phyloP scores from a whole-genome alignment of 2,888 invertebrate species.

The Lamellibrachia satsuma region DNA sequence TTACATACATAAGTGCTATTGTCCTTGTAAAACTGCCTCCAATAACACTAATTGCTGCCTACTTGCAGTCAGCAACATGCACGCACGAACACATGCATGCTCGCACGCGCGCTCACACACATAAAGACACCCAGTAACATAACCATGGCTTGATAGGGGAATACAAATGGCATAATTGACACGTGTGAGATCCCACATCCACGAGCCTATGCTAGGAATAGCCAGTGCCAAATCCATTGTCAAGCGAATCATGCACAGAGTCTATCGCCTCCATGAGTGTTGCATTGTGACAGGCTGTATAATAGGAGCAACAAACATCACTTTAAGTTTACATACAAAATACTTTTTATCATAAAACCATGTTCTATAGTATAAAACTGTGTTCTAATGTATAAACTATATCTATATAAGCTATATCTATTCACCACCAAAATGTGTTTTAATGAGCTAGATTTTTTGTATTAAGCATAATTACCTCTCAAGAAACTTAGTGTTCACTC shows the following conservation, averaged over 20 bases:
- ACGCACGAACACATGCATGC: neutral
- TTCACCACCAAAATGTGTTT: too few species aligned
- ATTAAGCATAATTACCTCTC: too few species aligned
- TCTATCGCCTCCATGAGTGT: neutral
- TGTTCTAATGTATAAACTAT: too few species aligned
- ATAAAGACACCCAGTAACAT: neutral
- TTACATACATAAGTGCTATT: neutral
- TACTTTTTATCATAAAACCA: too few species aligned
- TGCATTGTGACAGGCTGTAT: neutral
- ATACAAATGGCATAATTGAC: neutral
- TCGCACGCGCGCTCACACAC: neutral
- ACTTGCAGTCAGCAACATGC: neutral
- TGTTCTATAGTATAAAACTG: too few species aligned
- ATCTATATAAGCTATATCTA: too few species aligned
- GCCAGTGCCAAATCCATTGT: conserved; percentile 3
- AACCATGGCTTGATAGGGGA: neutral
- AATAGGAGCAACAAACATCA: neutral
- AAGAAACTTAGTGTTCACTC: too few species aligned
- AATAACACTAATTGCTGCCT: neutral
- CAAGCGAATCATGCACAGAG: neutral
- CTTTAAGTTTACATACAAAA: neutral
- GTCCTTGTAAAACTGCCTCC: neutral
- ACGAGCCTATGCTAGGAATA: neutral
- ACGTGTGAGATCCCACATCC: neutral
- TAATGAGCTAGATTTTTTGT: too few species aligned